Percentiles rank a stretch among this genome's conserved stretches.
Conservation (phyloP, 2,888 invertebrate species). For the Cerastis rubricosa region DNA sequence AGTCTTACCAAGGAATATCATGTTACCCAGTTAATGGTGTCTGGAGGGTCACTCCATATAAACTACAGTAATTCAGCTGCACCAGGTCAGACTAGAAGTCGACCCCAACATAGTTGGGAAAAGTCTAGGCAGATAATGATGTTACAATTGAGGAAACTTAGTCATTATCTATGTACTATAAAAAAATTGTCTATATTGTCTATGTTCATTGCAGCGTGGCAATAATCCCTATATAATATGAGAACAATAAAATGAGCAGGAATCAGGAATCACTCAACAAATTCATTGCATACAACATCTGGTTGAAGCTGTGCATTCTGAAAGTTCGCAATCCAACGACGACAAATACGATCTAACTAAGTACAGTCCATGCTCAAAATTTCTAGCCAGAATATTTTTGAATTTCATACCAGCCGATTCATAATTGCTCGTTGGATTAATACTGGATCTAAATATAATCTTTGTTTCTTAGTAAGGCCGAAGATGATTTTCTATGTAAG, state of each 20-base stretch:
- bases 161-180: conserved; percentile 40
- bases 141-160: not conserved
- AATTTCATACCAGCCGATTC: not conserved
- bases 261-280: not conserved
- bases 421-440: not conserved
- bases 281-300: not conserved
- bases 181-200: conserved; percentile 53
- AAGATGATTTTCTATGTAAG: not conserved
- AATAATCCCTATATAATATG: not conserved
- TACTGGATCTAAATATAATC: not conserved
- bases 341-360: not conserved
- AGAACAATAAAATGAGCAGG: conserved; percentile 29
- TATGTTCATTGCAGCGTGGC: conserved; percentile 19
- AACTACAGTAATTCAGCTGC: conserved; percentile 1
- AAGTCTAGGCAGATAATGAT: not conserved
- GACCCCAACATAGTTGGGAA: not conserved
- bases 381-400: not conserved
- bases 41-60: not conserved
- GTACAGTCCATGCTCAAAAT: not conserved
- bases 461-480: not conserved
- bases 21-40: not conserved
- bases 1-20: not conserved
- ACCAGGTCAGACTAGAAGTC: not conserved
- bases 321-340: not conserved
- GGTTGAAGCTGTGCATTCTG: not conserved